Evolutionary conservation across 2,113 vertebrate genomes (phyloP), one percentile per base, ranked within the genome.

Genomic region (Bostrychus sinensis): DNA sequence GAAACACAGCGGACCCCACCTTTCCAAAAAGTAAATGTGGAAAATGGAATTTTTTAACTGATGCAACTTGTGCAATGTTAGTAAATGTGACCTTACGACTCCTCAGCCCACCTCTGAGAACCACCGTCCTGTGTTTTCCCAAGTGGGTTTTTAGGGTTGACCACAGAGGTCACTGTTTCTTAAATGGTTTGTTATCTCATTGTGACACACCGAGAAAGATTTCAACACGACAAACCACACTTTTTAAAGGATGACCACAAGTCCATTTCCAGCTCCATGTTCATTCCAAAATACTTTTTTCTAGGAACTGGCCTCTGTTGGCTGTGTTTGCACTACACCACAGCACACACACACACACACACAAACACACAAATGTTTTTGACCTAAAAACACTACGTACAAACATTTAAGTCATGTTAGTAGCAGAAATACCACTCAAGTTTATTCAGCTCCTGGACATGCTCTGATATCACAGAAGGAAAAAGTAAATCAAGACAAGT

Each of bases 371-470:
- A n/a, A n/a, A 22, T 46, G 20, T 46, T 46, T 46, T 14, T 46
- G 43, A 46, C 43, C 43, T 46, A 23, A 46, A 36, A 51, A 48
- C 48, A 51, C 14, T 28, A 14, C n/a, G 25, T 51, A 51, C 25
- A n/a, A 28, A 16, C 25, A 28, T 30, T 51, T 30, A 25, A 48
- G 20, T 22, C 22, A 23, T 48, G 32, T n/a, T n/a, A n/a, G 32
- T 8, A 66, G 72, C 59, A 59, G 63, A 66, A 60, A 34, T 84
- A 83, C 88, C n/a, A n/a, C n/a, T n/a, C n/a, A n/a, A n/a, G n/a
- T 88, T 80, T 85, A 80, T 86, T 82, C 86, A 55, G n/a, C 65
- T 80, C 32, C 69, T 54, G 75, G 78, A 79, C 72, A 70, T 53
- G 64, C 61, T 67, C 74, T 70, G 58, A 67, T 71, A 83, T 87